Evolutionary conservation across 2,888 invertebrate species (phyloP).

Genomic region (Agriopis marginaria): DNA sequence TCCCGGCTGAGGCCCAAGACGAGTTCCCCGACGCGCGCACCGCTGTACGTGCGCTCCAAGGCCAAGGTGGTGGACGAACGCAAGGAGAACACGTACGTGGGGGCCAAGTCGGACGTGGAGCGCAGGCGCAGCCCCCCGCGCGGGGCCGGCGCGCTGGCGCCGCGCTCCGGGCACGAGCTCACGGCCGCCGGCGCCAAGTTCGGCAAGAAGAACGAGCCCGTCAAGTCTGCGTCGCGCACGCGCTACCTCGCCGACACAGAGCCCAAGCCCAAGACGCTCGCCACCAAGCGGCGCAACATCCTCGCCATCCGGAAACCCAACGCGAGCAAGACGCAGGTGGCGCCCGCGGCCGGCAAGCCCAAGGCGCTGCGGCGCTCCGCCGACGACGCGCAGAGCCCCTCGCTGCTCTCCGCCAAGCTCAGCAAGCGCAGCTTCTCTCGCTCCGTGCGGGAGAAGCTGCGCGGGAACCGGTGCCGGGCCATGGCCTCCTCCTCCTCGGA

Average conservation of each 20-base stretch:
- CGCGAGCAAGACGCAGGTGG: conserved; percentile 69
- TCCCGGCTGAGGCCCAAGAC: conserved; percentile 77
- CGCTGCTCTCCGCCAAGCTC: conserved; percentile 60
- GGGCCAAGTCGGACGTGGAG: conserved; percentile 70
- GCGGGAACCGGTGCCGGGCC: conserved; percentile 57
- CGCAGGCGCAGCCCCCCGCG: conserved; percentile 54
- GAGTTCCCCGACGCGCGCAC: conserved; percentile 68
- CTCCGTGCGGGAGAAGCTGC: conserved; percentile 51
- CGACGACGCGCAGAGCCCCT: conserved; percentile 68
- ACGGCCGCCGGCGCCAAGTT: conserved; percentile 54
- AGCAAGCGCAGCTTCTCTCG: conserved; percentile 72
- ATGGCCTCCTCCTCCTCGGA: conserved; percentile 72
- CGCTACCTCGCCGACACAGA: conserved; percentile 71
- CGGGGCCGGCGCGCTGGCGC: conserved; percentile 58
- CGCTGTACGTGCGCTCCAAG: conserved; percentile 74
- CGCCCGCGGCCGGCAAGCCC: conserved; percentile 61
- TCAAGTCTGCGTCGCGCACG: conserved; percentile 65
- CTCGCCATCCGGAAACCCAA: conserved; percentile 78
- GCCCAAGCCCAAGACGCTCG: conserved; percentile 72
- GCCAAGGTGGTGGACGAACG: conserved; percentile 76
- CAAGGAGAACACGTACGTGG: conserved; percentile 79
- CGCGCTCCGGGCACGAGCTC: conserved; percentile 64
- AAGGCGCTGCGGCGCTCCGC: conserved; percentile 66
- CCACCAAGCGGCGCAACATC: conserved; percentile 74
- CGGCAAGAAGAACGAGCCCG: conserved; percentile 70